These are phyloP conservation scores for Coregonus sp. DNA, from an alignment of 2,797 vertebrate genomes.

Conservation along the genomic window DNA sequence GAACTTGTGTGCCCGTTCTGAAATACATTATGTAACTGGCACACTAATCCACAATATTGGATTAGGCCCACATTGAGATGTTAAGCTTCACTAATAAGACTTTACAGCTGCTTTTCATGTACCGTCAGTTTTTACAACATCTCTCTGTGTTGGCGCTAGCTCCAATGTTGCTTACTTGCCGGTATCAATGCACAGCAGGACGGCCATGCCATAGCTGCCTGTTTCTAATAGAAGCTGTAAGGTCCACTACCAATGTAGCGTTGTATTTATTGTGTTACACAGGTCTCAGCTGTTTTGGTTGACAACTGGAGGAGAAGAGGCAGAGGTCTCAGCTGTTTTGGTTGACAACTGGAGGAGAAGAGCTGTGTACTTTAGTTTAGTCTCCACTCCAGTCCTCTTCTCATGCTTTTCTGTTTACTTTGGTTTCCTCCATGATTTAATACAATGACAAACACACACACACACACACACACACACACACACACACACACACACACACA, in stretches of 20 bases:
- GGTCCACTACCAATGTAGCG: neutral
- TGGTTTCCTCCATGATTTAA: neutral
- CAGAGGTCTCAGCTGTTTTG: no score
- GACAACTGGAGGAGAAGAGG: no score
- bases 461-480: neutral
- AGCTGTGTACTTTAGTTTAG: neutral
- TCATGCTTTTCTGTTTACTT: neutral
- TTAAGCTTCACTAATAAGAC: slow-evolving; percentile 61
- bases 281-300: neutral
- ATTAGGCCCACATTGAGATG: slow-evolving; percentile 62
- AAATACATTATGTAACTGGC: slow-evolving; percentile 66
- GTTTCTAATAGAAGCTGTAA: neutral
- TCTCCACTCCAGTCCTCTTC: neutral
- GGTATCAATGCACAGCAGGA: neutral
- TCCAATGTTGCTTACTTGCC: neutral
- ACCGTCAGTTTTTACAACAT: neutral
- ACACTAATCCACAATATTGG: slow-evolving; percentile 68
- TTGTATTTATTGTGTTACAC: neutral
- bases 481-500: no score
- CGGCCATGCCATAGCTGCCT: neutral
- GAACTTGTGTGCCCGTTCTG: neutral
- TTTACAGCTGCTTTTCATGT: slow-evolving; percentile 30
- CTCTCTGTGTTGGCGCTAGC: slow-evolving; percentile 21
- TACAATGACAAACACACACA: neutral
- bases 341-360: no score